Percentiles rank a stretch among this genome's conserved stretches.
phyloP scores from a whole-genome alignment of 2,113 vertebrate species.

The Pangasianodon gigas region DNA sequence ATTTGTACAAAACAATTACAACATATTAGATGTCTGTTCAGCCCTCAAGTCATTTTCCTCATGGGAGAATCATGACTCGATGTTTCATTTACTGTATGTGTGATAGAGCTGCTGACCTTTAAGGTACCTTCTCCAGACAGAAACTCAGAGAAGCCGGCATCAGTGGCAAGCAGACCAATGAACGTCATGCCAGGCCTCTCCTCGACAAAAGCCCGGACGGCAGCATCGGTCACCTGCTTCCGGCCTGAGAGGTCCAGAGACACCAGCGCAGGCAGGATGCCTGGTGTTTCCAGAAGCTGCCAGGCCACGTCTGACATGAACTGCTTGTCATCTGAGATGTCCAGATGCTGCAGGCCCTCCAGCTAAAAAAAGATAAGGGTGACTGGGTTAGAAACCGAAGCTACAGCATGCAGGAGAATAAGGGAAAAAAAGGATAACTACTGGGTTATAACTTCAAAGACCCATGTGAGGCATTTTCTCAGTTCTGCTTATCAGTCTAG shows the following conservation, averaged over 20 bases:
- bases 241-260: constrained; percentile 95
- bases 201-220: constrained; percentile 87
- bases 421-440: not conserved
- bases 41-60: not conserved
- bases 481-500: not conserved
- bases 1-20: not conserved
- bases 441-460: not conserved
- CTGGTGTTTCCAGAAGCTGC: constrained; percentile 87
- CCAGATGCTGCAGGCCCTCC: constrained; percentile 87
- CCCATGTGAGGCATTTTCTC: not conserved
- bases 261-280: constrained; percentile 86
- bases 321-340: constrained; percentile 98
- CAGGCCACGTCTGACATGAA: constrained; percentile 97
- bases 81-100: not conserved
- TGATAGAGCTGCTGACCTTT: constrained; percentile 75
- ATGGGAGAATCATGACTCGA: not conserved
- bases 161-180: constrained; percentile 92
- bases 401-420: not conserved
- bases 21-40: not conserved
- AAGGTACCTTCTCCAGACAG: constrained; percentile 90
- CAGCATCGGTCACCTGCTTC: constrained; percentile 92
- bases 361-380: constrained; percentile 68
- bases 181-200: constrained; percentile 95
- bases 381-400: not conserved
- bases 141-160: constrained; percentile 93